Conservation (phyloP, 2,888 invertebrate genomes). For the Conops quadrifasciatus region DNA sequence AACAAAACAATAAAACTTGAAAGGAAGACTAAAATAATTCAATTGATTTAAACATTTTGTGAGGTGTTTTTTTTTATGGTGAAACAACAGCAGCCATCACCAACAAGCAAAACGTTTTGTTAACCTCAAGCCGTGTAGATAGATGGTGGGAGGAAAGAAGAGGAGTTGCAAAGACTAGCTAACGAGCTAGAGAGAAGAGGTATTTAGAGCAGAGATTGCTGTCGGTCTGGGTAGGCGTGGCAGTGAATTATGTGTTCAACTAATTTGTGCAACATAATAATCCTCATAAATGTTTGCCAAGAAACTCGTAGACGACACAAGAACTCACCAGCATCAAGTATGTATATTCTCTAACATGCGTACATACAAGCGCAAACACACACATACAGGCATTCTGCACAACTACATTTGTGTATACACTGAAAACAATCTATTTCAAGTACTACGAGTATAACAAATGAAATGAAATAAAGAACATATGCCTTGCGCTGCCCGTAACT, state of each 20-base stretch:
- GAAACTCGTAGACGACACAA: neutral
- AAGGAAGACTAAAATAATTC: constrained; percentile 2
- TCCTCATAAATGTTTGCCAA: constrained; percentile 28
- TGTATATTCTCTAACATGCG: neutral
- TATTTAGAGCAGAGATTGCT: neutral
- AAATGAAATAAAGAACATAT: too few relatives aligned
- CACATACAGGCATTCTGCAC: neutral
- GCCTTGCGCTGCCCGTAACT: too few relatives aligned
- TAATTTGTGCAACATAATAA: constrained; percentile 32
- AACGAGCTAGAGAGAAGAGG: neutral
- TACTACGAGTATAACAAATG: too few relatives aligned
- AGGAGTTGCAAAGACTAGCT: neutral
- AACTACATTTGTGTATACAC: too few relatives aligned
- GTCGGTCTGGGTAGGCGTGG: neutral
- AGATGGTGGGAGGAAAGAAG: neutral
- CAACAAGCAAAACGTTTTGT: constrained; percentile 7
- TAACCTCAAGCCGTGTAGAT: neutral
- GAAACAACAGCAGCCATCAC: too few relatives aligned
- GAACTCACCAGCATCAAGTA: neutral
- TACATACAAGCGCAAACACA: neutral
- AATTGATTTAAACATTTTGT: constrained; percentile 27
- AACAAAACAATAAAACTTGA: neutral
- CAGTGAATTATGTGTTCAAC: constrained; percentile 21
- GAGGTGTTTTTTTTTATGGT: too few relatives aligned
- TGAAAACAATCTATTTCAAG: too few relatives aligned